These are phyloP conservation scores for Hippasteria phrygiana DNA, from an alignment of 53 echinoderm and acorn worm genomes.

Conservation along the genomic window DNA sequence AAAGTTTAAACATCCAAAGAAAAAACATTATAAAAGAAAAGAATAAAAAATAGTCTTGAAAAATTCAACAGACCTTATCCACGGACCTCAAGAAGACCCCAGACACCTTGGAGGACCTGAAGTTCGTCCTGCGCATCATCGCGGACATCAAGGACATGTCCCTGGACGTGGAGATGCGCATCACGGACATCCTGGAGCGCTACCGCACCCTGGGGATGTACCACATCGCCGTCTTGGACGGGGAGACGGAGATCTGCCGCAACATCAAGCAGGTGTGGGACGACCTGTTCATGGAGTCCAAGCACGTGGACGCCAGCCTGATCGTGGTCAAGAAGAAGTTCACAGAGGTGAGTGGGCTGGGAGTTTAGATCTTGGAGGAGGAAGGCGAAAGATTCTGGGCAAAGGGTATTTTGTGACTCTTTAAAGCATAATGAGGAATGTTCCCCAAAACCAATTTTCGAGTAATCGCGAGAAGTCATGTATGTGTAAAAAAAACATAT, in stretches of 20 bases:
- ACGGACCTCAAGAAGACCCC: constrained; percentile 91
- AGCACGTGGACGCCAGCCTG: constrained; percentile 97
- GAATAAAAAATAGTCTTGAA: not conserved
- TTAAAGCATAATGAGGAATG: too few relatives aligned
- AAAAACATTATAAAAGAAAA: not conserved
- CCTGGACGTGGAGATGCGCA: constrained; percentile 94
- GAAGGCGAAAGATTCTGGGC: too few relatives aligned
- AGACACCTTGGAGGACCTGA: constrained; percentile 96
- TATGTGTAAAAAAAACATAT: too few relatives aligned
- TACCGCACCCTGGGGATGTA: constrained; percentile 97
- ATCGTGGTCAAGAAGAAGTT: constrained; percentile 99
- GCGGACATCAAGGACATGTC: constrained; percentile 95
- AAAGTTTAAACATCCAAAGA: too few relatives aligned
- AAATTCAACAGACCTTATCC: constrained; percentile 73
- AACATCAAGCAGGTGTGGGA: constrained; percentile 92
- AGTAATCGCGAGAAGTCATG: too few relatives aligned
- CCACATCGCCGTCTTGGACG: constrained; percentile 76
- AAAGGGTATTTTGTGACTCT: too few relatives aligned
- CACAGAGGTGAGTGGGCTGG: constrained; percentile 90
- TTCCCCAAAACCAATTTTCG: too few relatives aligned
- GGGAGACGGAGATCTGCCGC: constrained; percentile 84
- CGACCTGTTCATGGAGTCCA: constrained; percentile 93
- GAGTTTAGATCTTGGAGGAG: too few relatives aligned
- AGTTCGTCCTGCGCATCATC: constrained; percentile 95
- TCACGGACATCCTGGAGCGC: constrained; percentile 94